Evolutionary conservation across 2,888 invertebrate species (phyloP), one percentile per base, ranked within the genome.

Genomic region (Andricus quercusramuli): DNA sequence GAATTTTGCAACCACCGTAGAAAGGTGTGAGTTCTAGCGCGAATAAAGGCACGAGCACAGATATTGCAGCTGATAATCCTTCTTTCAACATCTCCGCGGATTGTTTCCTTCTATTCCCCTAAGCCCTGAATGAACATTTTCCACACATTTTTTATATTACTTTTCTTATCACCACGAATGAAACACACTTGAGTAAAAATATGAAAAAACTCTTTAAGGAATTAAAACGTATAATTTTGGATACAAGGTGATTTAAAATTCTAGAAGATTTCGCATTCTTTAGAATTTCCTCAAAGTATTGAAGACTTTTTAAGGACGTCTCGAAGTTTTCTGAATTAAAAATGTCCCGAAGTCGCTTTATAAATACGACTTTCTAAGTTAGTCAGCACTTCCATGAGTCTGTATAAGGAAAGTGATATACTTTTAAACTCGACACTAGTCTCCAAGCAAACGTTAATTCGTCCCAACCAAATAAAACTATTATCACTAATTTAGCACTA

Each of bases 401-500:
- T 51, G 29, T 17, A 47, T 17, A 29, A 51, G 51, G 25, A 70
- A 70, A 70, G 29, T 70, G 22, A 22, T 68, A 47, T 37, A 37
- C n/a, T 44, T 44, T 67, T 67, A 25, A 70, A 29, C 17, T 51
- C 51, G 70, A 70, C 70, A 11, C 29, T 70, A 29, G 1, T 70
- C 70, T 70, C 29, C 51, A 29, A 51, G 51, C 17, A n/a, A 32
- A 70, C 70, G 25, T 62, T 62, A 25, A 62, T 62, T 62, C 59
- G 11, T 25, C 5, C 22, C 13, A 11, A 9, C 70, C 70, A 47
- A 70, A 70, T 70, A 70, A 70, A 70, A 70, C 51, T 70, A 51
- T 51, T 70, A 70, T 25, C 70, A 70, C 51, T 29, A 70, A 70
- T 70, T 70, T 70, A 70, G 70, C 51, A 51, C n/a, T 51, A 70